These are phyloP conservation scores for Crotalus helleri DNA, from an alignment of 2,113 vertebrate species.

Conservation along the genomic window DNA sequence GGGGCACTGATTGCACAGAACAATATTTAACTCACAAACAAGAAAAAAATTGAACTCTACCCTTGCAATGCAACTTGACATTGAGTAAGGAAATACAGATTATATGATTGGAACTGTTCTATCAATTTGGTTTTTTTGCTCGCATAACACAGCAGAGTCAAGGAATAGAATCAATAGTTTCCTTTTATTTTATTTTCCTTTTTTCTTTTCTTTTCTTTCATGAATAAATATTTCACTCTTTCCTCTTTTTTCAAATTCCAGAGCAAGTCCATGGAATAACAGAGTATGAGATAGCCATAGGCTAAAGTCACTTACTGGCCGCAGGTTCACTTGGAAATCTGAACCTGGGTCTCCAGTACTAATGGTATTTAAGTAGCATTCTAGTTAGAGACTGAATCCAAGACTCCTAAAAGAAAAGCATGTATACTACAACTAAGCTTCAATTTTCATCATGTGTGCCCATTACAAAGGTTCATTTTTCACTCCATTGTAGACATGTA, in stretches of 20 bases:
- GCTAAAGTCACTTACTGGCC: neutral
- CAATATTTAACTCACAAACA: neutral
- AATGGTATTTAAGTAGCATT: neutral
- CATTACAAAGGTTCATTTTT: conserved; percentile 42
- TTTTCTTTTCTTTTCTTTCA: neutral
- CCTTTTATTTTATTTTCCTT: neutral
- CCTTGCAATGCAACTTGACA: neutral
- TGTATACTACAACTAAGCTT: neutral
- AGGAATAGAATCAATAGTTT: neutral
- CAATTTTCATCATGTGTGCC: neutral
- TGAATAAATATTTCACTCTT: neutral
- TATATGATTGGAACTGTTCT: neutral
- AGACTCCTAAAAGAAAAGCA: neutral
- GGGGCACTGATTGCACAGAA: neutral
- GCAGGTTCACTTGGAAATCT: neutral
- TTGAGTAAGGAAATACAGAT: neutral
- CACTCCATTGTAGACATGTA: conserved; percentile 51
- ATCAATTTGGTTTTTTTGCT: neutral
- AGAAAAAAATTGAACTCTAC: neutral
- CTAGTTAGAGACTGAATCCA: neutral
- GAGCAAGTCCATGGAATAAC: neutral
- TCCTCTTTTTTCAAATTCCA: neutral
- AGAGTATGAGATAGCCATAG: neutral
- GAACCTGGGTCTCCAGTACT: neutral
- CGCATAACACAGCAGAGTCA: neutral